Percentiles rank a stretch among this genome's conserved stretches.
Conservation (phyloP, 2,888 invertebrate species). For the Fragum whitleyi region DNA sequence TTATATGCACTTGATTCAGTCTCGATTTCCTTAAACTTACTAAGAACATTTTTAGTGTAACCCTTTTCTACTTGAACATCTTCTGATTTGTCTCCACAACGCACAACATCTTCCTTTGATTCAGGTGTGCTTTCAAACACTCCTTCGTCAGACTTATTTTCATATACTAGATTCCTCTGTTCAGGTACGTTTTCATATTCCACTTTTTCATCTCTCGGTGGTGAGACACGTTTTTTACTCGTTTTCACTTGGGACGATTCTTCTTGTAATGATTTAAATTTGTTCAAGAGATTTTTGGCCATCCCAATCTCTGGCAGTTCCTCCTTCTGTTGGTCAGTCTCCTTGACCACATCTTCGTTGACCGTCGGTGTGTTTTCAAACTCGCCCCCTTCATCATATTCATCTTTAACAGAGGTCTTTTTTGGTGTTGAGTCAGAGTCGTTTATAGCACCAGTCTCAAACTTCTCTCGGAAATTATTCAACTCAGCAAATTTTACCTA, state of each 20-base stretch:
- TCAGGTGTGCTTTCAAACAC: slow-evolving; percentile 78
- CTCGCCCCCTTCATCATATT: slow-evolving; percentile 74
- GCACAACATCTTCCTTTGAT: slow-evolving; percentile 70
- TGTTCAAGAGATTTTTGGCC: slow-evolving; percentile 68
- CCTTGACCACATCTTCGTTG: slow-evolving; percentile 69
- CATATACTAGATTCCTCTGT: slow-evolving; percentile 63
- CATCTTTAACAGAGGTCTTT: slow-evolving; percentile 61
- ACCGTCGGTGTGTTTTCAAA: slow-evolving; percentile 76
- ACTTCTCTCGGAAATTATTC: slow-evolving; percentile 69
- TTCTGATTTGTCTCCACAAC: slow-evolving; percentile 68
- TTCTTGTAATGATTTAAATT: slow-evolving; percentile 65
- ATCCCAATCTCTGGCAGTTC: slow-evolving; percentile 71
- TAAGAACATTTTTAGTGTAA: slow-evolving; percentile 92
- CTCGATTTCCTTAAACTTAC: slow-evolving; percentile 94
- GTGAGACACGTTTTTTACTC: slow-evolving; percentile 65
- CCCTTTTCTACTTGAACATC: slow-evolving; percentile 87
- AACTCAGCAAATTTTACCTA: slow-evolving; percentile 73
- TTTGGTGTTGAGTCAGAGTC: slow-evolving; percentile 44
- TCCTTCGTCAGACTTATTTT: slow-evolving; percentile 75
- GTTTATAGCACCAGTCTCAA: slow-evolving; percentile 64
- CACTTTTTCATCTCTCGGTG: slow-evolving; percentile 65
- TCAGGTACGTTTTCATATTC: slow-evolving; percentile 75
- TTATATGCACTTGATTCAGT: slow-evolving; percentile 49
- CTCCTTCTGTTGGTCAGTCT: slow-evolving; percentile 60
- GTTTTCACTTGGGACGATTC: slow-evolving; percentile 50